These are phyloP conservation scores for Ormia ochracea DNA, from an alignment of 2,888 invertebrate genomes.

Conservation along the genomic window DNA sequence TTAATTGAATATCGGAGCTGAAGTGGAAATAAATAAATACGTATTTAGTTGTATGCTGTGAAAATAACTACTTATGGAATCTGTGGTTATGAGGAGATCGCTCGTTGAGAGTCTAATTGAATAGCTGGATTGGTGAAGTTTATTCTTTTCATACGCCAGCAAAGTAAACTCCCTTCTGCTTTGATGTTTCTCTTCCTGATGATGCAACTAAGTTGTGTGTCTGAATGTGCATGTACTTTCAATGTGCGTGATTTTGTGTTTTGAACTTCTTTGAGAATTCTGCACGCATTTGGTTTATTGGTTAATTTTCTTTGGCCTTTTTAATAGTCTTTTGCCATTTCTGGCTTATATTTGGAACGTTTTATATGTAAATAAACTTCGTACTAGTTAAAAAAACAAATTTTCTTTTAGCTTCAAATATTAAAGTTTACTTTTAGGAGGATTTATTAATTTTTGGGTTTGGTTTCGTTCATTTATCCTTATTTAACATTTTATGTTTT, in stretches of 20 bases:
- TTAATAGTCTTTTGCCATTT: not conserved
- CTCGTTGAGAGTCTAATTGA: not conserved
- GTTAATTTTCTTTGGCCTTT: constrained; percentile 32
- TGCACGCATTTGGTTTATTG: constrained; percentile 55
- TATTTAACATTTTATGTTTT: constrained; percentile 41
- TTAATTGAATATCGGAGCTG: no score
- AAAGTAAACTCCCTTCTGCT: not conserved
- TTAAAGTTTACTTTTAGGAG: constrained; percentile 56
- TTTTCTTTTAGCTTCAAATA: not conserved
- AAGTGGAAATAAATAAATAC: no score
- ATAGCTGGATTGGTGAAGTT: constrained; percentile 1
- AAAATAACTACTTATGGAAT: not conserved
- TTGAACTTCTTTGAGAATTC: constrained; percentile 41
- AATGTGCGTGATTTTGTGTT: constrained; percentile 2
- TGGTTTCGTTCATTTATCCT: constrained; percentile 21
- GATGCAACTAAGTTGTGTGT: not conserved
- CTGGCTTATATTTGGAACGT: not conserved
- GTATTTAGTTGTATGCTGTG: not conserved
- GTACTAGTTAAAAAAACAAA: not conserved
- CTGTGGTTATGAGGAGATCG: not conserved
- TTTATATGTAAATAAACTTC: no score
- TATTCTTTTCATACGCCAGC: constrained; percentile 34
- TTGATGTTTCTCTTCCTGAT: not conserved
- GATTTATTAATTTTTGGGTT: constrained; percentile 41
- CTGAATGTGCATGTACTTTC: not conserved